Conservation (phyloP, 2,113 vertebrate genomes). For the Salvelinus sp. region DNA sequence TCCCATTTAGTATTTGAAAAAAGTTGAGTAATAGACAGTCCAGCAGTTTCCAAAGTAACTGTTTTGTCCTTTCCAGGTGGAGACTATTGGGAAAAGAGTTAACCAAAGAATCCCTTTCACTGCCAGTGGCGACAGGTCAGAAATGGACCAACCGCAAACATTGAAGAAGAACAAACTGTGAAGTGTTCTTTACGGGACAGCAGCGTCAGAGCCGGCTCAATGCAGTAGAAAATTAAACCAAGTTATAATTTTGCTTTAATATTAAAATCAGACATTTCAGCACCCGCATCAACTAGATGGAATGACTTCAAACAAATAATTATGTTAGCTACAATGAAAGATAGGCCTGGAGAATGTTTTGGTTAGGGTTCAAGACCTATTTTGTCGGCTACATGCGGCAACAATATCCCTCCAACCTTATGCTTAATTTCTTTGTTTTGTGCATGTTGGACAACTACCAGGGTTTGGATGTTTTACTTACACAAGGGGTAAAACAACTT, state of each 20-base stretch:
- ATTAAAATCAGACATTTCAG: background rate
- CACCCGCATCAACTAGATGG: background rate
- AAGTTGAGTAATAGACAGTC: no score
- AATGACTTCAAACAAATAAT: background rate
- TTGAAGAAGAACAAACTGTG: constrained; percentile 29
- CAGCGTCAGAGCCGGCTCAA: background rate
- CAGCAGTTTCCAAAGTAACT: background rate
- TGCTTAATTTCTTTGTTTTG: background rate
- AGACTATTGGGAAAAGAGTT: constrained; percentile 36
- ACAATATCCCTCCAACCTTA: background rate
- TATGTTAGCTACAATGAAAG: background rate
- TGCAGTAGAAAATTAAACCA: background rate
- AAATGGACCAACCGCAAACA: constrained; percentile 9
- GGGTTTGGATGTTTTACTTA: background rate
- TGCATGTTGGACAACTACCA: background rate
- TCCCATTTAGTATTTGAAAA: background rate
- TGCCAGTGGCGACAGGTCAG: constrained; percentile 8
- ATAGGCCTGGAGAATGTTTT: background rate
- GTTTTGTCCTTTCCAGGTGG: constrained; percentile 24
- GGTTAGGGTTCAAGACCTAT: background rate
- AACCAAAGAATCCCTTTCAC: constrained; percentile 29
- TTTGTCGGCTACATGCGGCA: background rate
- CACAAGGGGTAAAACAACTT: background rate
- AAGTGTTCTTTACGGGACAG: background rate
- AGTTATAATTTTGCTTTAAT: background rate